These are phyloP conservation scores for Pomacea maculata DNA, from an alignment of 1,140 invertebrate species.

Conservation along the genomic window DNA sequence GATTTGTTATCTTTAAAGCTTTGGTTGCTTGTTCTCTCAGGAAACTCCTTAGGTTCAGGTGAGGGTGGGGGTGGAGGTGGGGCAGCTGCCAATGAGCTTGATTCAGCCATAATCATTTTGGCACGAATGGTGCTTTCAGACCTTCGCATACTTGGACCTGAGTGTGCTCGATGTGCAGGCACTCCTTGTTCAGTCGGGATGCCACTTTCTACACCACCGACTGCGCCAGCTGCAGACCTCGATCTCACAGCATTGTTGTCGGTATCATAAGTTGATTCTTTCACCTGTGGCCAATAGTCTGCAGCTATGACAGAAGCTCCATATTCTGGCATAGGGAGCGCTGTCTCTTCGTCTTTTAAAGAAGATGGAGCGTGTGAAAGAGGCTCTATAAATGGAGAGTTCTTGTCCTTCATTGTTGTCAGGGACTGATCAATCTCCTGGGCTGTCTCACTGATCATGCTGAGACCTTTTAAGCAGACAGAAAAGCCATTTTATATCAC, in stretches of 20 bases:
- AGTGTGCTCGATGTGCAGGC: conserved; percentile 20
- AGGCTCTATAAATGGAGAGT: background rate
- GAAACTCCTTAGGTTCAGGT: conserved; percentile 36
- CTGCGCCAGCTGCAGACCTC: conserved; percentile 2
- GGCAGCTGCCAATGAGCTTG: conserved; percentile 29
- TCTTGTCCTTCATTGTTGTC: background rate
- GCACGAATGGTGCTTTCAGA: conserved; percentile 26
- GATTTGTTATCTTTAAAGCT: conserved; percentile 28
- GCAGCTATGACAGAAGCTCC: conserved; percentile 25
- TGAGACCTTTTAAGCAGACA: background rate
- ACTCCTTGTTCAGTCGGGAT: conserved; percentile 16
- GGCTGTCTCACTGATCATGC: conserved; percentile 13
- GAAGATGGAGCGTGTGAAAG: background rate
- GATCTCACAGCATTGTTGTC: conserved; percentile 31
- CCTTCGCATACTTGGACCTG: conserved; percentile 28
- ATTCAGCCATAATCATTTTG: conserved; percentile 20
- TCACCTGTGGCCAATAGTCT: conserved; percentile 52
- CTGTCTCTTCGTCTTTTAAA: background rate
- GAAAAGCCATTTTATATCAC: background rate
- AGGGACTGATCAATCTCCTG: background rate
- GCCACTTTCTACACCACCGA: conserved; percentile 18
- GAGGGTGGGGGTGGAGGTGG: conserved; percentile 56
- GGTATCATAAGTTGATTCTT: conserved; percentile 44
- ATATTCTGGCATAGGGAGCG: background rate
- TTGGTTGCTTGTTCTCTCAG: conserved; percentile 6